Conservation (phyloP, 1,140 invertebrate species). For the Drosophila lini region DNA sequence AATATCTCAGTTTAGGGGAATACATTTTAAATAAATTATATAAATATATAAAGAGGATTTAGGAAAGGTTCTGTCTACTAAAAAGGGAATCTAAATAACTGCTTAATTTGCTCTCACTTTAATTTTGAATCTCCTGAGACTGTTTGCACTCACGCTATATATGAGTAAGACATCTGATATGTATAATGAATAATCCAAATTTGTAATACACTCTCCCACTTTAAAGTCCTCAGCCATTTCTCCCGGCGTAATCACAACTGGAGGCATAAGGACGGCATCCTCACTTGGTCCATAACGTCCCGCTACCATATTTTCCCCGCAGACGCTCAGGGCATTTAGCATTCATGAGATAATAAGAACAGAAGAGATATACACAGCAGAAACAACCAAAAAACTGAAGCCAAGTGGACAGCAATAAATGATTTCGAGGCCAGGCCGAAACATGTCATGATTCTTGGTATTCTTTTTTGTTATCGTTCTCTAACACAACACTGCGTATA, state of each 20-base stretch:
- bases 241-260: conserved; percentile 17
- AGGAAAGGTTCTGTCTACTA: not conserved
- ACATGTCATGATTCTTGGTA: conserved; percentile 54
- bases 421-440: conserved; percentile 57
- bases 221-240: not conserved
- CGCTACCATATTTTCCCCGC: conserved; percentile 35
- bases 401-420: conserved; percentile 78
- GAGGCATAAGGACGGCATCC: conserved; percentile 23
- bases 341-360: conserved; percentile 81
- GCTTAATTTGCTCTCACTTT: too few species aligned
- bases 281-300: conserved; percentile 18
- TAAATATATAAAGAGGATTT: not conserved
- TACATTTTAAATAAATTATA: not conserved
- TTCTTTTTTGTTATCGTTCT: conserved; percentile 27
- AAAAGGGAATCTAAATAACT: not conserved
- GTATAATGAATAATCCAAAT: not conserved
- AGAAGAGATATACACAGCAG: conserved; percentile 16
- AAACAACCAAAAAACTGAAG: conserved; percentile 24
- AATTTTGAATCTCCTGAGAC: too few species aligned
- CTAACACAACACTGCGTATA: conserved; percentile 70
- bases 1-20: not conserved
- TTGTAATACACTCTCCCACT: not conserved
- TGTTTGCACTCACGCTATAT: too few species aligned
- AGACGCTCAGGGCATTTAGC: conserved; percentile 68
- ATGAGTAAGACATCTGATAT: too few species aligned